Base-by-base conservation (phyloP, 2,797 vertebrate species). In the Caiman crocodilus region DNA sequence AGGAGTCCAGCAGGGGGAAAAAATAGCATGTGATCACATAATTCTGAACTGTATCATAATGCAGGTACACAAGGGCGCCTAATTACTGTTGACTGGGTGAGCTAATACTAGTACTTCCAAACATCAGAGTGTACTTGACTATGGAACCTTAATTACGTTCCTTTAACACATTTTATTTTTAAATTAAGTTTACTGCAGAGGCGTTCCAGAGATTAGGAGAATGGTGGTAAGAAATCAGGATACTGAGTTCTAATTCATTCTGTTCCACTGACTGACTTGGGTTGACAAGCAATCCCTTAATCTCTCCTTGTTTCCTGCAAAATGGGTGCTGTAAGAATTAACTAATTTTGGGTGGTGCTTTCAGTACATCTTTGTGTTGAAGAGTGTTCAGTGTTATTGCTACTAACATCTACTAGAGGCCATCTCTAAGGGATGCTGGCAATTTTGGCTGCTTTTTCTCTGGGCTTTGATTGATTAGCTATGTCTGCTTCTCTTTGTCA, bases 391-490 rank as follows among this genome's bases (percentile, higher is more conserved):
- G 57, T 69, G 58, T 84, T 85, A 17, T 92, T 92, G 90, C 28
- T 65, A 84, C 32, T 58, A 55, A 88, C 10, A 0, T 84, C 79
- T 89, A 90, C 76, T 63, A 81, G 84, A 91, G 84, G 79, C 85
- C 59, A 60, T 92, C 88, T 85, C 91, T 79, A 26, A 86, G 61
- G 90, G 87, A 78, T 76, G 14, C 82, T 81, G 89, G 92, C 94
- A 87, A 82, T 76, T 92, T 94, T 92, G 85, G 87, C 82, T 88
- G 50, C 78, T 64, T 67, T 67, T 94, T 90, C 61, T 95, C 10
- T 4, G 50, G 0, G 0, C 13, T 50, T 74, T 88, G 79, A 88
- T 79, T 78, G 35, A 69, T 58, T 69, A 84, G 75, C 65, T 90
- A 80, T 95, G 75, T 85, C 82, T 94, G 3, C 83, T 87, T 42